Evolutionary conservation across 1,140 invertebrate species (phyloP), one percentile per base, ranked within the genome.

Genomic region (Lordiphosa clarofinis): DNA sequence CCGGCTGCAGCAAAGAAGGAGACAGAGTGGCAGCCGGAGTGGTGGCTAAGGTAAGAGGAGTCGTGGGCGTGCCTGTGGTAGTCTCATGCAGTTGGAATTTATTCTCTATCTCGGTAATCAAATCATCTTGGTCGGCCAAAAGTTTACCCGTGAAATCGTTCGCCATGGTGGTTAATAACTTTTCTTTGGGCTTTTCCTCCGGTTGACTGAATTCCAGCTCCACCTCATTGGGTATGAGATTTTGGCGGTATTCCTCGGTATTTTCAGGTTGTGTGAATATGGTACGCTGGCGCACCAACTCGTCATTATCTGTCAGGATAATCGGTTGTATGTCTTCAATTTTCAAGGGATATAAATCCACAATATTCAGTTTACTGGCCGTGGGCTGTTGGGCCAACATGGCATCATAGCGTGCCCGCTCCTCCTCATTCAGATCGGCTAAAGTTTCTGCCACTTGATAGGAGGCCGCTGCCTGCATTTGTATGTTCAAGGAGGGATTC

Each of bases 61-160:
- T 15, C 0, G 15, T 11, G 0, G 44, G 13, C 3, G 59, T 19
- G 7, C 37, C 38, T n/a, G 60, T 68, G 10, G 70, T 86, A 0
- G 71, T 70, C 39, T 89, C 84, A n/a, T 84, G 63, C n/a, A 87
- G 56, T 43, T 79, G 70, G 48, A 89, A 89, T 19, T 86, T 88
- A 43, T 79, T 73, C 54, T 89, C 87, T 15, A 88, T 89, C 71
- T 88, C 86, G 33, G 84, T 88, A 33, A 87, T 86, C 19, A 88
- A 57, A 58, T 76, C 86, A 67, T 89, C 87, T 38, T 89, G 74
- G 35, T 88, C 86, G 12, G 79, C 86, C 36, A 88, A 46, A 15
- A 88, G 50, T 62, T 87, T 82, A 1, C 81, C 74, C 1, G 87
- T 87, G 21, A 88, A 89, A 58, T 89, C 87, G 9, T 69, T 57